Evolutionary conservation across 2,113 vertebrate species (phyloP), one percentile per base, ranked within the genome.

Genomic region (Gnathonemus echidnorhynchus): DNA sequence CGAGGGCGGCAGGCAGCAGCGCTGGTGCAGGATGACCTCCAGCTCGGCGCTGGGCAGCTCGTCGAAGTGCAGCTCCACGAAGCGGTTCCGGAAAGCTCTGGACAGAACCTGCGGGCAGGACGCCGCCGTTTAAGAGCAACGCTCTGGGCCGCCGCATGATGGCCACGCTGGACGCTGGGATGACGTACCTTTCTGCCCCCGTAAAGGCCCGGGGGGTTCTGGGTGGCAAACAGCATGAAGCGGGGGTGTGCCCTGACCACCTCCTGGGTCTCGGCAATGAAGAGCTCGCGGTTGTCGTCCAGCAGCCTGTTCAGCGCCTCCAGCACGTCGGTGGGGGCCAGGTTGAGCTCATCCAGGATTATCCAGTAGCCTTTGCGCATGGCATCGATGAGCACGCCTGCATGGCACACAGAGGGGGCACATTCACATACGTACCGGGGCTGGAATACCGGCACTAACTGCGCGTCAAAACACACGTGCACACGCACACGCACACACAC

Each of bases 311-410:
- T 99, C 24, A 99, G 96, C 89, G 98, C 98, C 92, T 99, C 98
- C 89, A 99, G 94, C 49, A 99, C 98, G 91, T 99, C 98, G 0
- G 98, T 99, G 89, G 98, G 98, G 77, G 98, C 98, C 90, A 99
- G 95, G 93, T 99, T 99, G 92, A 99, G 92, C 93, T 99, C 98
- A 88, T 99, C 98, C 35, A 99, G 96, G 91, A 99, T 96, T 70
- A 99, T 97, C 98, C 98, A 99, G 94, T 99, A 98, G 83, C 98
- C 98, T 90, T 97, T 99, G 91, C 97, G 96, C 98, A 99, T 99
- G 80, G 98, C 98, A 92, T 98, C 97, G 89, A 99, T 98, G 89
- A 99, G 96, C 88, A 99, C 92, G 5, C 98, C 98, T 99, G 92
- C 5, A 0, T 77, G 39, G 92, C 80, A 31, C 89, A 92, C 11